Base-by-base conservation (phyloP, 2,113 vertebrate species). In the Pachycephala philippinensis region DNA sequence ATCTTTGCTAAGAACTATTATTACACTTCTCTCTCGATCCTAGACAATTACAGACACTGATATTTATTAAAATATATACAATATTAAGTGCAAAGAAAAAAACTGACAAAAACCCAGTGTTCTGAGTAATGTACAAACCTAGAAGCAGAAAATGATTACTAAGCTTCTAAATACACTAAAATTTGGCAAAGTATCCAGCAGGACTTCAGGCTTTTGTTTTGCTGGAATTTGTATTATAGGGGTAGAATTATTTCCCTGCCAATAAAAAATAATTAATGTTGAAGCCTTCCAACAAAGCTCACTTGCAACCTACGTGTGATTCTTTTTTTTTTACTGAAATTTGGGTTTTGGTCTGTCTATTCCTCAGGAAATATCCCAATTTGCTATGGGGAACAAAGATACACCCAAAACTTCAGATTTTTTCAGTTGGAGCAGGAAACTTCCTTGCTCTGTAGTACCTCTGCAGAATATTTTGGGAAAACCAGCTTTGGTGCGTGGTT, bases 31-130 rank as follows among this genome's bases (percentile, higher is more conserved):
- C 2, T 30, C 7, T 82, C 27, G n/a, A 7, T 68, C 8, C 9
- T 82, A 42, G 7, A 6, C 30, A 63, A 21, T 50, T 63, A 28
- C 28, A 70, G 23, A 23, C 8, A 42, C 9, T 19, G 28, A 22
- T 63, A 39, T 66, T 81, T 87, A 39, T 81, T 87, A 39, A 69
- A 66, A 42, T 15, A 64, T 1, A 52, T 4, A 20, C 8, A 45
- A 15, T 27, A n/a, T 21, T 33, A 45, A 59, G 4, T 3, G 4
- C 8, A 81, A 61, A 89, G 1, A 35, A 50, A 69, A 26, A 75
- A 60, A 6, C 20, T 2, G 1, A 31, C 6, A 59, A 44, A 50
- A 79, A 0, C 1, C 2, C 15, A 9, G 7, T 16, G 3, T 49
- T 91, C 7, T 0, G 0, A 66, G 7, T 26, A 60, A 35, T 4